These are phyloP conservation scores for Pachydiplax longipennis DNA, from an alignment of 2,888 invertebrate genomes.

Conservation along the genomic window DNA sequence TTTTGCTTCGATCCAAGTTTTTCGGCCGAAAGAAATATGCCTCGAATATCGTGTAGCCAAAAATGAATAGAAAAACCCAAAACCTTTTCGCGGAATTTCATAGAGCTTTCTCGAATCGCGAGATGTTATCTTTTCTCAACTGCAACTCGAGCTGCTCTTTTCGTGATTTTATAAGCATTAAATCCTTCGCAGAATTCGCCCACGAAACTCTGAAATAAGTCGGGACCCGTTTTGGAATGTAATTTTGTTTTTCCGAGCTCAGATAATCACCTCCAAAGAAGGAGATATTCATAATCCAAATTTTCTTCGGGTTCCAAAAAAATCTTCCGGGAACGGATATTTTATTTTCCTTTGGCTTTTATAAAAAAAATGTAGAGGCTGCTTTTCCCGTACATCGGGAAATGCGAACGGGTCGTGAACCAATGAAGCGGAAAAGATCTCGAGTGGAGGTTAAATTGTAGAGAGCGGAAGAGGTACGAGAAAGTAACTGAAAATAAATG, in stretches of 20 bases:
- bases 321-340: not conserved
- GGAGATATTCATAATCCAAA: not conserved
- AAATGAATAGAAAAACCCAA: no score
- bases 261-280: not conserved
- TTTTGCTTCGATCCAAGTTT: no score
- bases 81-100: not conserved
- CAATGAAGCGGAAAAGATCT: not conserved
- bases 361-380: not conserved
- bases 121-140: not conserved
- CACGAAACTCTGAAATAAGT: not conserved
- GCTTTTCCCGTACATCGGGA: not conserved
- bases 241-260: not conserved
- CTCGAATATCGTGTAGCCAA: no score
- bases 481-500: no score
- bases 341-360: no score
- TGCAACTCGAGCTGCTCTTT: not conserved
- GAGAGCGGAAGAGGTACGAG: not conserved
- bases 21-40: no score
- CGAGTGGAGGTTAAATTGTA: not conserved
- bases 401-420: not conserved
- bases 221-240: not conserved
- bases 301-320: not conserved
- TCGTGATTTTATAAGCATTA: not conserved
- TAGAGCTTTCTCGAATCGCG: not conserved
- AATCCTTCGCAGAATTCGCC: not conserved